Evolutionary conservation across 2,888 invertebrate species (phyloP).

Genomic region (Orgyia antiqua): DNA sequence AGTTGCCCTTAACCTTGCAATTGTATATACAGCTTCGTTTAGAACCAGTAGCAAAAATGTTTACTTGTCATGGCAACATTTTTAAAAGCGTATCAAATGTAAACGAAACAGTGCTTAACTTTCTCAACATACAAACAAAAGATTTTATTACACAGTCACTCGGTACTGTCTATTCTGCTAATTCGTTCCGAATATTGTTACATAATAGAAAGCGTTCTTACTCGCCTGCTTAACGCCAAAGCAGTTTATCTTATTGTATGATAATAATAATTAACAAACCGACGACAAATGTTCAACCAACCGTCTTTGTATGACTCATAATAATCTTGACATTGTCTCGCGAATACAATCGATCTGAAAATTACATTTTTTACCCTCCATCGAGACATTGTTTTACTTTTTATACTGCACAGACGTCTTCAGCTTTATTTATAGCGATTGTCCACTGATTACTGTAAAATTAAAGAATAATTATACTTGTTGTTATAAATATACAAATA

Average conservation of each 20-base stretch:
- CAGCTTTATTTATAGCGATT: slow-evolving; percentile 19
- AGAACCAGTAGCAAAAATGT: no score
- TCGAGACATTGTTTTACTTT: slow-evolving; percentile 33
- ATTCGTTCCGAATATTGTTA: slow-evolving; percentile 18
- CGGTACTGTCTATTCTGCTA: no score
- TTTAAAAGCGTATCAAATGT: slow-evolving; percentile 9
- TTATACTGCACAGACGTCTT: slow-evolving; percentile 22
- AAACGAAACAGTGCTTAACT: slow-evolving; percentile 13
- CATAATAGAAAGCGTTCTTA: slow-evolving; percentile 29
- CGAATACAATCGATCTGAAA: slow-evolving; percentile 29
- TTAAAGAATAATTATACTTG: slow-evolving; percentile 18
- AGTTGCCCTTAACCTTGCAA: no score
- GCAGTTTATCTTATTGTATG: slow-evolving; percentile 31
- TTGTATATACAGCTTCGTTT: no score
- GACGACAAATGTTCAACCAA: slow-evolving; percentile 14
- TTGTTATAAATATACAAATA: slow-evolving; percentile 12
- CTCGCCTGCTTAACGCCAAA: slow-evolving; percentile 14
- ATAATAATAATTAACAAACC: slow-evolving; percentile 30
- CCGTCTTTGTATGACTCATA: slow-evolving; percentile 26
- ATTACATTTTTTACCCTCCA: slow-evolving; percentile 27
- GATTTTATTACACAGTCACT: slow-evolving; percentile 21
- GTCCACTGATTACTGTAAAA: slow-evolving; percentile 17
- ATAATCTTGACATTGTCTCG: slow-evolving; percentile 28
- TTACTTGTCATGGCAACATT: no score
- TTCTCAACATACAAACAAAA: slow-evolving; percentile 23